phyloP scores from a whole-genome alignment of 2,113 vertebrate genomes.

The Cavia porcellus region DNA sequence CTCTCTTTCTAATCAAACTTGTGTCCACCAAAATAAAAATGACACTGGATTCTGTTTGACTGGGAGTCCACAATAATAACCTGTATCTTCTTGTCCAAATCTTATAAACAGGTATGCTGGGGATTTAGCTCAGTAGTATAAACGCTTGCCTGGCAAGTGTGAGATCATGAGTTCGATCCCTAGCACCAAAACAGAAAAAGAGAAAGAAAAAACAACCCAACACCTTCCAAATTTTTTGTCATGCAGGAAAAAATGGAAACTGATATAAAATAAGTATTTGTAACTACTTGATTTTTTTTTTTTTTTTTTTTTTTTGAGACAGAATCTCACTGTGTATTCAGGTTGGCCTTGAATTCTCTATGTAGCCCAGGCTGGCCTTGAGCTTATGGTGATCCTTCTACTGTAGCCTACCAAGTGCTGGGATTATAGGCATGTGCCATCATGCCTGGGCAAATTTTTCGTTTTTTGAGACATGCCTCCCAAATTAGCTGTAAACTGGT shows the following conservation, averaged over 20 bases:
- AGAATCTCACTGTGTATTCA: not conserved
- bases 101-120: not conserved
- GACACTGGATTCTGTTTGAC: not conserved
- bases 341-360: not conserved
- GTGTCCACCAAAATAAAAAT: conserved; percentile 28
- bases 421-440: not conserved
- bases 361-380: not conserved
- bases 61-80: conserved; percentile 10
- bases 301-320: too few relatives aligned
- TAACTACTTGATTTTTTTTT: not conserved
- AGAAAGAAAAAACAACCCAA: conserved; percentile 50
- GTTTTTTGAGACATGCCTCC: not conserved
- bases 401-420: not conserved
- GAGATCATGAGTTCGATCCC: too few relatives aligned
- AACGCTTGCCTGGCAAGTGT: too few relatives aligned
- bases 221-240: not conserved
- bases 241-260: not conserved
- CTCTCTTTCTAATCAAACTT: not conserved
- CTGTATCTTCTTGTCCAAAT: not conserved
- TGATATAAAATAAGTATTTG: not conserved
- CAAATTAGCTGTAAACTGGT: not conserved
- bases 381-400: not conserved
- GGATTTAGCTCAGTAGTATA: too few relatives aligned
- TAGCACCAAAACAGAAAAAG: too few relatives aligned
- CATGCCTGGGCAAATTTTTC: not conserved